A percentile compares a stretch with the other conserved stretches of the same genome.
Evolutionary conservation across 2,797 vertebrate genomes (phyloP).

Genomic region (Fundulus diaphanus): DNA sequence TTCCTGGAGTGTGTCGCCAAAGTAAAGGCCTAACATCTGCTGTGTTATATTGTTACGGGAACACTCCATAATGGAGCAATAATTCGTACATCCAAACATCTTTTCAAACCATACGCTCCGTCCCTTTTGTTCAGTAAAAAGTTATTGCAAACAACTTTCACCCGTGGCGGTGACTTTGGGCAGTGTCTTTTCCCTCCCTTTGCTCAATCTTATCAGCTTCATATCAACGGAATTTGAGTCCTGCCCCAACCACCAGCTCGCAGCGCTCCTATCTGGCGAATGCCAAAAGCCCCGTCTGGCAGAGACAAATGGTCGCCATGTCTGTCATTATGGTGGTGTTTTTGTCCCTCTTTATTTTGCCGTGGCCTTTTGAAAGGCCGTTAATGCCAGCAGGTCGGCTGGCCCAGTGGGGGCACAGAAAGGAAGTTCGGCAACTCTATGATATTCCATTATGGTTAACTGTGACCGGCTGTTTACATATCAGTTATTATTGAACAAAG

Average conservation of each 20-base stretch:
- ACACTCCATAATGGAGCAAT: no score
- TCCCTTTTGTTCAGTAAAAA: neutral
- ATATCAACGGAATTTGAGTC: slow-evolving; percentile 39
- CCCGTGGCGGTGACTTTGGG: neutral
- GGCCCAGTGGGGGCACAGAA: neutral
- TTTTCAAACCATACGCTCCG: no score
- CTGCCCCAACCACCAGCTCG: slow-evolving; percentile 51
- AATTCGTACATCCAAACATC: no score
- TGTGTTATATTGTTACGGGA: no score
- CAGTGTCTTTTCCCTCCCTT: slow-evolving; percentile 41
- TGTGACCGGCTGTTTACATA: neutral
- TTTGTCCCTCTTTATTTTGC: slow-evolving; percentile 5
- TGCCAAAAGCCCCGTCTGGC: slow-evolving; percentile 40
- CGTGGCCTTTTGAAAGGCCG: slow-evolving; percentile 4
- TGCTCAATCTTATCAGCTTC: slow-evolving; percentile 52
- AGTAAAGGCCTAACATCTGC: no score
- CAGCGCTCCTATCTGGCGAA: slow-evolving; percentile 42
- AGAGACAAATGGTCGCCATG: slow-evolving; percentile 21
- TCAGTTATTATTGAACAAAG: no score
- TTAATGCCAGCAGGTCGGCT: slow-evolving; percentile 5
- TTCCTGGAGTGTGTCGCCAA: no score
- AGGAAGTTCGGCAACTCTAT: neutral
- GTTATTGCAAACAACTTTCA: neutral
- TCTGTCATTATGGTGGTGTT: slow-evolving; percentile 17
- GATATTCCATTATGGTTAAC: neutral